phyloP scores from a whole-genome alignment of 1,140 invertebrate species.

The Penaeus indicus region DNA sequence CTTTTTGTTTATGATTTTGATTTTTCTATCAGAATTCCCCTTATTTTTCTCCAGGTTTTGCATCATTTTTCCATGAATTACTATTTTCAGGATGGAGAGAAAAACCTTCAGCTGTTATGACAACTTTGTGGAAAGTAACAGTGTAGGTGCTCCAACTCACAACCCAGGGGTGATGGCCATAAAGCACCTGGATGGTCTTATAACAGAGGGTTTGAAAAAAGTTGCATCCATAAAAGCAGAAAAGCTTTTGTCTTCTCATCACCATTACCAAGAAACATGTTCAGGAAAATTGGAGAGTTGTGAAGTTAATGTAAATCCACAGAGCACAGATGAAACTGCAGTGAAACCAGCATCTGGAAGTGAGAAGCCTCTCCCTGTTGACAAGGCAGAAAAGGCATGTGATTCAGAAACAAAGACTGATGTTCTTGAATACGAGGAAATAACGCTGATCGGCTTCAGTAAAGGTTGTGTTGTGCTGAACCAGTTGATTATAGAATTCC shows the following conservation, averaged over 20 bases:
- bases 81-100: constrained; percentile 79
- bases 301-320: not conserved
- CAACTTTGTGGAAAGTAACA: constrained; percentile 85
- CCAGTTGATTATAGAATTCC: constrained; percentile 88
- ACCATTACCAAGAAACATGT: not conserved
- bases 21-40: not conserved
- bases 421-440: constrained; percentile 71
- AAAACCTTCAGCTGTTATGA: constrained; percentile 88
- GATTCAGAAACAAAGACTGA: constrained; percentile 69
- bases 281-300: constrained; percentile 66
- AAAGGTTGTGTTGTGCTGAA: constrained; percentile 93
- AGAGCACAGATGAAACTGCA: not conserved
- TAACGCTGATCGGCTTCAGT: constrained; percentile 86
- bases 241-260: not conserved
- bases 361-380: not conserved
- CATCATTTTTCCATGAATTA: not conserved
- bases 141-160: constrained; percentile 82
- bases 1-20: not conserved
- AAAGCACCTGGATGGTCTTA: constrained; percentile 78
- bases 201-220: constrained; percentile 71
- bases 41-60: not conserved
- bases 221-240: constrained; percentile 70
- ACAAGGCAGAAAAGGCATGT: constrained; percentile 50
- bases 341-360: not conserved
- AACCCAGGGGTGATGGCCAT: constrained; percentile 78